A percentile compares a stretch with the other conserved stretches of the same genome.
These are phyloP conservation scores for Didymodactylos carnosus DNA, from an alignment of 2,888 invertebrate genomes.

Conservation along the genomic window DNA sequence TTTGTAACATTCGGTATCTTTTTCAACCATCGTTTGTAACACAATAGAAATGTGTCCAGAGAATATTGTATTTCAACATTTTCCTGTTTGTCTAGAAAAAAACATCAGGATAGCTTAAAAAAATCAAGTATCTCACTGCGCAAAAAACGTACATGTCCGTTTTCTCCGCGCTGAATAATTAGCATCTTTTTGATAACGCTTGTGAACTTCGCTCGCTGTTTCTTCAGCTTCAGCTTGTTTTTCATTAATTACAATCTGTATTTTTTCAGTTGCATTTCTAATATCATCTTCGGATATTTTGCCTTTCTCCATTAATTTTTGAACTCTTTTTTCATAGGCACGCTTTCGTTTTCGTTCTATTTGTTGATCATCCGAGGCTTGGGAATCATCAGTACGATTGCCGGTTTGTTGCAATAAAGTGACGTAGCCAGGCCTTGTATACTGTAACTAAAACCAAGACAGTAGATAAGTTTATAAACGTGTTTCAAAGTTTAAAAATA, in stretches of 20 bases:
- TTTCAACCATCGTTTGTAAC: background rate
- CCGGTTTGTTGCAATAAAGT: background rate
- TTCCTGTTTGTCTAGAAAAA: background rate
- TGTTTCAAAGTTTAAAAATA: background rate
- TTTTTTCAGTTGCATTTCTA: background rate
- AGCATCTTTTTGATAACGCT: too few relatives aligned
- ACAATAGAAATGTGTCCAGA: background rate
- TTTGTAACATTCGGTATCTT: background rate
- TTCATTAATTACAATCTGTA: background rate
- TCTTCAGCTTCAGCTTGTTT: too few relatives aligned
- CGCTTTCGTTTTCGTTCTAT: background rate
- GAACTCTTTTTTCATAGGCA: background rate
- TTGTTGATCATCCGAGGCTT: too few relatives aligned
- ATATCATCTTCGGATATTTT: background rate
- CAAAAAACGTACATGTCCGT: background rate
- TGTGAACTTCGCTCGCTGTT: background rate
- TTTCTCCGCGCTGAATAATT: too few relatives aligned
- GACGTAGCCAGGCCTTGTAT: background rate
- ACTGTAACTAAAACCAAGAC: background rate
- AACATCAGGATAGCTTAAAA: background rate
- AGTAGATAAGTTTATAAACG: too few relatives aligned
- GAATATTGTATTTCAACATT: background rate
- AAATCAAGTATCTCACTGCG: background rate
- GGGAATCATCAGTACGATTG: background rate
- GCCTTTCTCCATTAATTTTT: background rate